These are phyloP conservation scores for Gymnothorax javanicus DNA, from an alignment of 2,797 vertebrate genomes.

Conservation along the genomic window DNA sequence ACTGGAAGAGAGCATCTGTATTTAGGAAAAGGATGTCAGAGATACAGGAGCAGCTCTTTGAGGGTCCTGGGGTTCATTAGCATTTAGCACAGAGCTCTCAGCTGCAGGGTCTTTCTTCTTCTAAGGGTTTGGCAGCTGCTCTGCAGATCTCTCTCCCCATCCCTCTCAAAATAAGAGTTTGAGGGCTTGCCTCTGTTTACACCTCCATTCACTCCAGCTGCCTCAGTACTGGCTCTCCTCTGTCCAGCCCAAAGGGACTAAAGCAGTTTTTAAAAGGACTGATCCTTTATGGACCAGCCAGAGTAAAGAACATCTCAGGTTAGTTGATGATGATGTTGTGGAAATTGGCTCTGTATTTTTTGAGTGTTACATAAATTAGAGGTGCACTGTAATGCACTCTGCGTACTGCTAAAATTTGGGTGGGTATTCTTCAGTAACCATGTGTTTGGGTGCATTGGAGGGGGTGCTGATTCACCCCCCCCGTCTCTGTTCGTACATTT, in stretches of 20 bases:
- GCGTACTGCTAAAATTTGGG: not conserved
- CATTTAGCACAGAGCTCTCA: constrained; percentile 71
- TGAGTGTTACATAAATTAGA: constrained; percentile 40
- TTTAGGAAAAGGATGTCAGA: not conserved
- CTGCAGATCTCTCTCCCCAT: constrained; percentile 47
- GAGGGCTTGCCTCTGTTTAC: not conserved
- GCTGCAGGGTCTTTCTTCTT: constrained; percentile 62
- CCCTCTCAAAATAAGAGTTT: constrained; percentile 49
- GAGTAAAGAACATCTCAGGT: too few relatives aligned
- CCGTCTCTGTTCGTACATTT: constrained; percentile 62
- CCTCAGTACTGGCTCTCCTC: not conserved
- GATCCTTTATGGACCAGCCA: not conserved
- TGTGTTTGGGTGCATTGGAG: not conserved
- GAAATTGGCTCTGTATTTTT: not conserved
- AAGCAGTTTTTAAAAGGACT: not conserved
- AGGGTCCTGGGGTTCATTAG: constrained; percentile 71
- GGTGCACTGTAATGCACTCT: constrained; percentile 41
- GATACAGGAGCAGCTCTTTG: not conserved
- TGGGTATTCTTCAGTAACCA: not conserved
- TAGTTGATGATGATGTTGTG: not conserved
- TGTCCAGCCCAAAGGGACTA: not conserved
- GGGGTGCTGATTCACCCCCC: constrained; percentile 50
- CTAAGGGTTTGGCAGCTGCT: constrained; percentile 59
- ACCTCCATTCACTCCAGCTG: not conserved
- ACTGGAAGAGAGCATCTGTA: not conserved